Conservation (phyloP, 2,113 vertebrate genomes). For the Cephalopterus ornatus region DNA sequence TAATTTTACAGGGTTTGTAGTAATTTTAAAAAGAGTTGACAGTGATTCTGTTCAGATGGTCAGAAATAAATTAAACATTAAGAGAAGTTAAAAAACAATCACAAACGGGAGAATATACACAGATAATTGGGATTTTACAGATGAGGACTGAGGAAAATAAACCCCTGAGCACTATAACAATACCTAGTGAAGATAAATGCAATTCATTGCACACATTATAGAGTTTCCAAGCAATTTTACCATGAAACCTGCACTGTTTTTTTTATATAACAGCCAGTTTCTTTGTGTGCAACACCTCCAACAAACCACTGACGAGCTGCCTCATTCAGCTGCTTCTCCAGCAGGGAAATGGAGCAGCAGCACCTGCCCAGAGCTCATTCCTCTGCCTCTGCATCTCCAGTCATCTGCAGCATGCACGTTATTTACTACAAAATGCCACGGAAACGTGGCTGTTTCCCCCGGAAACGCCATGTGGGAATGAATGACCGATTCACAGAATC, state of each 20-base stretch:
- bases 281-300: background rate
- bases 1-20: background rate
- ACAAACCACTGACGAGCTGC: background rate
- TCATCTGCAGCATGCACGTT: accelerated
- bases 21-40: background rate
- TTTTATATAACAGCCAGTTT: background rate
- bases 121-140: background rate
- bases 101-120: background rate
- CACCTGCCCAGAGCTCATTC: background rate
- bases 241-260: accelerated
- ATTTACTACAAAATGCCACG: background rate
- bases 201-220: accelerated
- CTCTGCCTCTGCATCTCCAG: background rate
- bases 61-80: background rate
- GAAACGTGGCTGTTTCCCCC: background rate
- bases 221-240: background rate
- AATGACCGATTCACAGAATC: background rate
- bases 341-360: background rate
- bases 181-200: background rate
- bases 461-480: accelerated
- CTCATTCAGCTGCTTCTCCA: background rate
- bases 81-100: background rate
- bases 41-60: background rate
- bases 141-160: accelerated
- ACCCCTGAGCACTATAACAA: accelerated